phyloP scores from a whole-genome alignment of 2,888 invertebrate genomes.

The Philhelius pedissequus region DNA sequence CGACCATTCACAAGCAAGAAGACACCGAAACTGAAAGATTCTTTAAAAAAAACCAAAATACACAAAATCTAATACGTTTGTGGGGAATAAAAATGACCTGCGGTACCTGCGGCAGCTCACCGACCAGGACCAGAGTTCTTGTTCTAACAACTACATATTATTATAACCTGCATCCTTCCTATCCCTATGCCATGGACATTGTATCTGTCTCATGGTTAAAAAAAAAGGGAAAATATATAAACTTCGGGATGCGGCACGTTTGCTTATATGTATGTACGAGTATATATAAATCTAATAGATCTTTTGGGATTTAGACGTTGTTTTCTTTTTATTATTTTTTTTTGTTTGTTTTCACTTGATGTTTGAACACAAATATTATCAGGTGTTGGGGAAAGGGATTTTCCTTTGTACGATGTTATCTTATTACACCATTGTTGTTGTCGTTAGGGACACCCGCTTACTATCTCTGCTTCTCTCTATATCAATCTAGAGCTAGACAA shows the following conservation, averaged over 20 bases:
- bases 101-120: conserved; percentile 8
- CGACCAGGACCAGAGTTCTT: neutral
- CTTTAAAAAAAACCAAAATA: neutral
- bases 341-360: neutral
- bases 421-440: conserved; percentile 1
- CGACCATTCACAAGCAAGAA: neutral
- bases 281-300: conserved; percentile 45
- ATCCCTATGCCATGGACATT: conserved; percentile 1
- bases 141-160: conserved; percentile 17
- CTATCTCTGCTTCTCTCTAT: no score
- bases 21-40: conserved; percentile 31
- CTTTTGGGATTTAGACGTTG: conserved; percentile 32
- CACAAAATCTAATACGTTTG: conserved; percentile 31
- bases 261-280: neutral
- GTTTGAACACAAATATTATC: conserved; percentile 22
- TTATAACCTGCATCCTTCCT: conserved; percentile 32
- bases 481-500: neutral
- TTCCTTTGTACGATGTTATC: neutral
- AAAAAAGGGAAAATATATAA: neutral
- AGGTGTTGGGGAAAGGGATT: conserved; percentile 16
- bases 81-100: conserved; percentile 31
- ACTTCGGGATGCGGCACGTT: conserved; percentile 20
- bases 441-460: neutral
- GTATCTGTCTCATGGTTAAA: neutral
- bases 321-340: conserved; percentile 11